Evolutionary conservation across 2,797 vertebrate species (phyloP).

Genomic region (Huso huso): DNA sequence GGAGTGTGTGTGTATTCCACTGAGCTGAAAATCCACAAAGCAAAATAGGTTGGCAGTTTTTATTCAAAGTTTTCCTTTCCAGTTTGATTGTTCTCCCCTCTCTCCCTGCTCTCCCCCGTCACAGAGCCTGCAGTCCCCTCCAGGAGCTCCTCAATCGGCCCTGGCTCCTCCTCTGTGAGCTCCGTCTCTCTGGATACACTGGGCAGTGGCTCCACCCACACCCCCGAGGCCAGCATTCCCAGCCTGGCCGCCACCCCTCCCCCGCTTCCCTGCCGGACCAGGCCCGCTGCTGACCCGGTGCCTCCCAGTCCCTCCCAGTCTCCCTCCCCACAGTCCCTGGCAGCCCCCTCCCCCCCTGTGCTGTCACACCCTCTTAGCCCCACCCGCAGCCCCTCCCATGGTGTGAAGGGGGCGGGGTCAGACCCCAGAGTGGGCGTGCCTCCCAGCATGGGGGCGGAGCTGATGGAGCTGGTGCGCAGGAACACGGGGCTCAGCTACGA

Average conservation of each 20-base stretch:
- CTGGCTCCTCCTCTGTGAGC: constrained; percentile 71
- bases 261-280: constrained; percentile 83
- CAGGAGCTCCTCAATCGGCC: constrained; percentile 53
- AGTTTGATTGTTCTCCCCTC: not conserved
- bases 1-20: no score
- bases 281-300: constrained; percentile 38
- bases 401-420: constrained; percentile 24
- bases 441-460: constrained; percentile 77
- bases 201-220: constrained; percentile 65
- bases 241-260: constrained; percentile 81
- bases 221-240: constrained; percentile 65
- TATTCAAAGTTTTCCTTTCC: no score
- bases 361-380: constrained; percentile 40
- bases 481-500: constrained; percentile 92
- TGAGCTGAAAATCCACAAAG: not conserved
- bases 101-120: constrained; percentile 9
- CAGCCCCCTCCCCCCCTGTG: constrained; percentile 49
- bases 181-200: constrained; percentile 76
- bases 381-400: constrained; percentile 39
- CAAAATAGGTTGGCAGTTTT: no score
- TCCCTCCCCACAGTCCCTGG: constrained; percentile 42
- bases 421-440: constrained; percentile 53
- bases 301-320: constrained; percentile 20
- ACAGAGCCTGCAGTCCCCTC: constrained; percentile 51
- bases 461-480: constrained; percentile 91